Base-by-base conservation (phyloP, 2,888 invertebrate species). In the Drosophila suboccidentalis region DNA sequence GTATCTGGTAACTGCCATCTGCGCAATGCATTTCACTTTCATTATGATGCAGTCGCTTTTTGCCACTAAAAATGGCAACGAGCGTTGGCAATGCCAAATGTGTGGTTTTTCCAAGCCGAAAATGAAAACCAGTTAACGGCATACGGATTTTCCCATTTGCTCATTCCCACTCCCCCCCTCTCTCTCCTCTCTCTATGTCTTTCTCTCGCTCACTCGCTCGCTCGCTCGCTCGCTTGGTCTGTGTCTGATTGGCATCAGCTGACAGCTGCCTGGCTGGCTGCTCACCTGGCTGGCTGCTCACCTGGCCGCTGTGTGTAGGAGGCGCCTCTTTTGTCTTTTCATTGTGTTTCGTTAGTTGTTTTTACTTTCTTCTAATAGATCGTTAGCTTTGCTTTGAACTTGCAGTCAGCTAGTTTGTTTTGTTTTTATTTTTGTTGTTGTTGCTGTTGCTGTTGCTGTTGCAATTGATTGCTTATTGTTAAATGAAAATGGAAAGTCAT, bases 11-110 rank as follows among this genome's bases (percentile, higher is more conserved):
- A 82, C 80, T 87, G 87, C 71, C 80, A 85, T 76, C 87, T 82
- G 79, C 81, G 90, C 90, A 89, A 90, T 90, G 88, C 89, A 88
- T 90, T 90, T 90, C 90, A 90, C 90, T 90, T 90, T 90, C 90
- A 87, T 90, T 90, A 90, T 90, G 90, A 90, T 90, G 90, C 90
- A 90, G 90, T 90, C 86, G 84, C 80, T 88, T 88, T 87, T 83
- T 87, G 87, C 82, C 80, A 84, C 84, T 87, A 86, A 88, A 88
- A 88, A 86, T 83, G 86, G 88, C 88, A 81, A 81, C 86, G 78
- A 84, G 82, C 85, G 75, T 63, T 55, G 69, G 49, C 66, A 71
- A 79, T 82, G 82, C 80, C 79, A 79, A 80, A 80, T 80, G 80
- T 80, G 76, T 77, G 84, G 87, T 87, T 84, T 84, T 84, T 84